phyloP scores from a whole-genome alignment of 1,140 invertebrate species.

The Ylistrum balloti region DNA sequence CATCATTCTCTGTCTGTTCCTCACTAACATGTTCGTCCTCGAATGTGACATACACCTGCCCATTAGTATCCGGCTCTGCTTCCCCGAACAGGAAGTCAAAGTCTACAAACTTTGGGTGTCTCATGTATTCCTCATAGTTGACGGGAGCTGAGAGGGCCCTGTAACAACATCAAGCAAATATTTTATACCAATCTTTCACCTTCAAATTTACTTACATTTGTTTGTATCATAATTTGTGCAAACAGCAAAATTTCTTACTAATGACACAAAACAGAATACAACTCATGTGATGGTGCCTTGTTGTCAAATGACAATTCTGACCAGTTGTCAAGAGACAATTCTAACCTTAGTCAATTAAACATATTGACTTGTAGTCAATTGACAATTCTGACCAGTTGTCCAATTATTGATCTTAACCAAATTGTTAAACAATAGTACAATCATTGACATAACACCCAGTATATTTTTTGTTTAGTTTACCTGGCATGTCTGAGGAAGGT shows the following conservation, averaged over 20 bases:
- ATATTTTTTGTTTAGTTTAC: too few species aligned
- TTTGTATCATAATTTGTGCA: background rate
- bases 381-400: too few species aligned
- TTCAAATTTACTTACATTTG: background rate
- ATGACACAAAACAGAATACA: too few species aligned
- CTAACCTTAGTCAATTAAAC: too few species aligned
- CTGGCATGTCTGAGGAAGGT: constrained; percentile 76
- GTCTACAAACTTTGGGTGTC: constrained; percentile 72
- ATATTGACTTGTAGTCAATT: too few species aligned
- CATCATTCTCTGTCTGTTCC: constrained; percentile 79
- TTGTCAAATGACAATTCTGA: too few species aligned
- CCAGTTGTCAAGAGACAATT: too few species aligned
- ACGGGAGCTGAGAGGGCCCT: constrained; percentile 79
- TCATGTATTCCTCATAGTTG: constrained; percentile 77
- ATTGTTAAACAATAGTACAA: too few species aligned
- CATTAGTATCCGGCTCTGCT: constrained; percentile 72
- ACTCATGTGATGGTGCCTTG: too few species aligned
- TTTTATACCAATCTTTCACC: background rate
- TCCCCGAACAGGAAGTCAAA: constrained; percentile 77
- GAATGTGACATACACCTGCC: constrained; percentile 77
- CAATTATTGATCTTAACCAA: too few species aligned
- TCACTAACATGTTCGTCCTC: constrained; percentile 77
- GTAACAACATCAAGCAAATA: constrained; percentile 47
- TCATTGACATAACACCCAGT: too few species aligned
- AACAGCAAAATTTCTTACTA: too few species aligned